Conservation (phyloP, 2,113 vertebrate species). For the Pampusana beccarii region DNA sequence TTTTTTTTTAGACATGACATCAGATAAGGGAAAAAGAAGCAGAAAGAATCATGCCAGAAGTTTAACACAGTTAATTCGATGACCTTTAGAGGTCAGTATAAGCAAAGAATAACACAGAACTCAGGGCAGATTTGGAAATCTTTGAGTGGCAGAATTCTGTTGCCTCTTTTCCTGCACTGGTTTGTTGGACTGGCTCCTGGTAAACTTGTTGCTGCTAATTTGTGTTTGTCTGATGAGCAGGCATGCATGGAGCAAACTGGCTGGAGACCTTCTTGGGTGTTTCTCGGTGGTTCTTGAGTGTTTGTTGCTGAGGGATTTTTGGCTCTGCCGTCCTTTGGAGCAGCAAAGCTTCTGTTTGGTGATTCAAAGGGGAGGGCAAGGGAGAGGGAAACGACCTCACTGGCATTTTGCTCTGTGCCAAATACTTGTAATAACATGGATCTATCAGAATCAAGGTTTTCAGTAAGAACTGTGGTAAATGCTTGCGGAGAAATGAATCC, state of each 20-base stretch:
- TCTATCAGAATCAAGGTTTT: background rate
- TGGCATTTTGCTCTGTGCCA: background rate
- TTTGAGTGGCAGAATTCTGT: background rate
- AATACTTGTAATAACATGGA: background rate
- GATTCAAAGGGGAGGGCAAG: background rate
- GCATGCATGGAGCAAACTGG: accelerated
- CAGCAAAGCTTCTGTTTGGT: background rate
- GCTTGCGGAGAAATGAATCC: background rate
- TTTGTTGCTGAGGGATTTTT: background rate
- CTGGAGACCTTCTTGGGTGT: background rate
- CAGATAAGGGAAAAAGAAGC: background rate
- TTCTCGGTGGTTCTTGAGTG: background rate
- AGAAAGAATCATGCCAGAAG: background rate
- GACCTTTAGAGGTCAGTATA: constrained; percentile 71
- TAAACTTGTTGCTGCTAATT: background rate
- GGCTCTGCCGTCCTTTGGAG: background rate
- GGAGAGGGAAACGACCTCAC: background rate
- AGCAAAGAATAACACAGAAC: constrained; percentile 37
- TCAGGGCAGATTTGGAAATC: background rate
- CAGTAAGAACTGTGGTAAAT: background rate
- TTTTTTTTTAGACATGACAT: background rate
- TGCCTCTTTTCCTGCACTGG: background rate
- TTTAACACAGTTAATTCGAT: constrained; percentile 12
- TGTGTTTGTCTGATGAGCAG: background rate
- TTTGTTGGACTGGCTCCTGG: background rate